Evolutionary conservation across 2,113 vertebrate genomes (phyloP), one percentile per base, ranked within the genome.

Genomic region (Clarias batrachus): DNA sequence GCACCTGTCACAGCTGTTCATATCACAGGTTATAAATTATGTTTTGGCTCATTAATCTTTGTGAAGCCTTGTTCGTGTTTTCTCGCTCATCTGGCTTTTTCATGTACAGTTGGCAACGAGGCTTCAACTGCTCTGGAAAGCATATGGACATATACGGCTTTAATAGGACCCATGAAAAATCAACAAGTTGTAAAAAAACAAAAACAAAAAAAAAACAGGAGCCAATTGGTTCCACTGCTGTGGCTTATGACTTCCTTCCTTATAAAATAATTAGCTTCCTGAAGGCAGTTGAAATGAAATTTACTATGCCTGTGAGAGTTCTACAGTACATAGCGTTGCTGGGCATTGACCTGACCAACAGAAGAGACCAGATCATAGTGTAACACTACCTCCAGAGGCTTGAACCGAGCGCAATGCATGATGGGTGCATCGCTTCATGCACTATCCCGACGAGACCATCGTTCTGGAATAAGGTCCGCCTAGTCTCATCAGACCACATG

Each of bases 161-260:
- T 48, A 48, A 48, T 48, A 48, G 48, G 48, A 8, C 12, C 12
- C 70, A n/a, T 76, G 21, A 25, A 10, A 76, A 21, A 48, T 74
- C 37, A 74, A 48, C 41, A n/a, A 76, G 12, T 25, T 76, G 41
- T 23, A 25, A 3, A 74, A 74, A 74, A 74, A 25, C 1, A 74
- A 74, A 74, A 74, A 25, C 3, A 48, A 74, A 74, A 74, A 14
- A 4, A 76, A 76, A 76, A 76, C 73, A 76, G 41, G 11, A 76
- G 73, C 73, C 73, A 48, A 48, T 48, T 52, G 73, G 19, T 48
- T 74, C 23, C 12, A 37, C 37, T 76, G 21, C 73, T 76, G 3
- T 76, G 37, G 41, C 73, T 76, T 10, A 76, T 76, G 73, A 52
- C 41, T 76, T 76, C 41, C 73, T 76, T 76, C 73, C 41, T 41